Evolutionary conservation across 2,797 vertebrate species (phyloP).

Genomic region (Ispidina picta): DNA sequence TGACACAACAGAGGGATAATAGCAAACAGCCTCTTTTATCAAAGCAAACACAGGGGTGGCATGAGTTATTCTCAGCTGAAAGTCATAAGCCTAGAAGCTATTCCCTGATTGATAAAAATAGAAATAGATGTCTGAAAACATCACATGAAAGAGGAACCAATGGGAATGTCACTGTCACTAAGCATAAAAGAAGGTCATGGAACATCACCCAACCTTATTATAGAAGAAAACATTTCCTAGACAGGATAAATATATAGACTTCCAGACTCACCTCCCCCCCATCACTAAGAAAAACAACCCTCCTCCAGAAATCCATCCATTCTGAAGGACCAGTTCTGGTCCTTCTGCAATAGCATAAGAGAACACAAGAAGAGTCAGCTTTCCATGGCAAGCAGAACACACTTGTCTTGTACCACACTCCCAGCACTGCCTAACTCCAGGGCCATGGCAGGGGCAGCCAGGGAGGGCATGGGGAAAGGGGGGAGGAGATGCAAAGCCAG

Average conservation of each 20-base stretch:
- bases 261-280: neutral
- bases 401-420: neutral
- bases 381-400: neutral
- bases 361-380: neutral
- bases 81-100: conserved; percentile 52
- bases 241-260: neutral
- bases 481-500: neutral
- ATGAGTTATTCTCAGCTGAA: conserved; percentile 53
- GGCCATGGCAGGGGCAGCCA: neutral
- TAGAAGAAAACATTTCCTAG: neutral
- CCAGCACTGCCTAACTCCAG: neutral
- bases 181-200: neutral
- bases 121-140: conserved; percentile 55
- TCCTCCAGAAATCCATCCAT: neutral
- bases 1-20: neutral
- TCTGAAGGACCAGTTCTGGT: neutral
- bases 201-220: neutral
- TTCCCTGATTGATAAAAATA: conserved; percentile 31
- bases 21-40: neutral
- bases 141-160: conserved; percentile 43
- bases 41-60: neutral
- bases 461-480: neutral
- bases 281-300: neutral
- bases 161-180: conserved; percentile 2
- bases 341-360: neutral